These are phyloP conservation scores for Rhopalosiphum maidis DNA, from an alignment of 1,140 invertebrate species.

Conservation along the genomic window DNA sequence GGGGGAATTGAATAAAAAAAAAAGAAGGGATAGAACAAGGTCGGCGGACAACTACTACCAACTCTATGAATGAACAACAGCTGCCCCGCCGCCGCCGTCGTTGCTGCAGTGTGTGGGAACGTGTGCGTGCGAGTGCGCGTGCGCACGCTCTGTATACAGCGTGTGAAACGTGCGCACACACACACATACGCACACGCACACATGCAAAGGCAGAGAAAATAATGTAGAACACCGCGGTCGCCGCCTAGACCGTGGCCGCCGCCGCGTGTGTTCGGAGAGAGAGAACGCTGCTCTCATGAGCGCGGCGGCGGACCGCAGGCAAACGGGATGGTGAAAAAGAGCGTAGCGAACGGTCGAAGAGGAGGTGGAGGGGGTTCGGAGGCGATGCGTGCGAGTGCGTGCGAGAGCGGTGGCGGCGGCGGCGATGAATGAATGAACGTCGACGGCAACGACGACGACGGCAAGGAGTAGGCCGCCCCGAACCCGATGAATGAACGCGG, in stretches of 20 bases:
- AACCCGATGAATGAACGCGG: constrained; percentile 34
- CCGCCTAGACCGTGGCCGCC: not conserved
- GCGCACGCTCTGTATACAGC: not conserved
- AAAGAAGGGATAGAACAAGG: constrained; percentile 43
- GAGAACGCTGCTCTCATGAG: not conserved
- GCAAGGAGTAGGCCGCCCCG: constrained; percentile 20
- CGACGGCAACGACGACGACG: not conserved
- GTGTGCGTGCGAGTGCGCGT: not conserved
- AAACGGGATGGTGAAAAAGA: no score
- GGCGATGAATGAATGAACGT: constrained; percentile 35
- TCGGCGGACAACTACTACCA: constrained; percentile 21
- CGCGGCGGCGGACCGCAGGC: no score
- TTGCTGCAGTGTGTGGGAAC: not conserved
- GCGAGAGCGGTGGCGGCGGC: not conserved
- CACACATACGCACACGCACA: not conserved
- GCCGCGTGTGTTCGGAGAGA: not conserved
- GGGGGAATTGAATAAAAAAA: not conserved
- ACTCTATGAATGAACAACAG: constrained; percentile 49
- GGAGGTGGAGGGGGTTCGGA: not conserved
- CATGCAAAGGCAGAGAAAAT: not conserved
- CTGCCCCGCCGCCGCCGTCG: constrained; percentile 23
- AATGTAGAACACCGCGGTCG: constrained; percentile 27
- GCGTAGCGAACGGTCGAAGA: no score
- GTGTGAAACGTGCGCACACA: constrained; percentile 1
- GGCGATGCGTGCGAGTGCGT: not conserved